Evolutionary conservation across 1,140 invertebrate species (phyloP).

Genomic region (Calliphora vicina): DNA sequence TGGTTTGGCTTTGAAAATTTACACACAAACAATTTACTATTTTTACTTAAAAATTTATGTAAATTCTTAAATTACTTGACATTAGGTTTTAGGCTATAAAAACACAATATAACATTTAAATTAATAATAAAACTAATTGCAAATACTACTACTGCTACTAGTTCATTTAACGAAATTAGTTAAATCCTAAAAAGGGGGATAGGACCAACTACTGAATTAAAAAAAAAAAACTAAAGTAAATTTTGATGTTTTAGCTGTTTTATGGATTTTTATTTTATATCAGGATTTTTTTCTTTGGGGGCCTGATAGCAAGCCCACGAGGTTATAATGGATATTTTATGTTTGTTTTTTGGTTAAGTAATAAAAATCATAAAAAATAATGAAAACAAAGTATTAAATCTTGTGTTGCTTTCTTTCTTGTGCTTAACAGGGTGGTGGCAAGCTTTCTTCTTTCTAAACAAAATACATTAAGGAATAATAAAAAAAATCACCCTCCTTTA

Average conservation of each 20-base stretch:
- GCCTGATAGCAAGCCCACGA: slow-evolving; percentile 18
- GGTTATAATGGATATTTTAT: slow-evolving; percentile 25
- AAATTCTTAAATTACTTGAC: slow-evolving; percentile 3
- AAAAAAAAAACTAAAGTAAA: background rate
- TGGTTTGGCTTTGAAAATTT: slow-evolving; percentile 9
- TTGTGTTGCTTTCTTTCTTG: background rate
- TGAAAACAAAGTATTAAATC: slow-evolving; percentile 31
- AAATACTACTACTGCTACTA: background rate
- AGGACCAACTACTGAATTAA: background rate
- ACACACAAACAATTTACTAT: background rate
- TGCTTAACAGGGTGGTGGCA: no score
- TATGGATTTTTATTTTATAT: background rate
- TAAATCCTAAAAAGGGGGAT: background rate
- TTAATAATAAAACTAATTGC: slow-evolving; percentile 5
- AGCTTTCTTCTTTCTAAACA: no score
- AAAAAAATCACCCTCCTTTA: slow-evolving; percentile 10
- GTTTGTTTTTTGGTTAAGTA: slow-evolving; percentile 4
- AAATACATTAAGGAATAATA: background rate
- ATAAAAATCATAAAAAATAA: slow-evolving; percentile 35
- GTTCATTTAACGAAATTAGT: no score
- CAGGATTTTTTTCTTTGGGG: background rate
- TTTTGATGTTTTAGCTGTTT: background rate
- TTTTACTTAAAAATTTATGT: background rate
- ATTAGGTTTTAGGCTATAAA: background rate
- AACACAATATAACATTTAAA: background rate